phyloP scores from a whole-genome alignment of 2,113 vertebrate species.

The Bos indicus region DNA sequence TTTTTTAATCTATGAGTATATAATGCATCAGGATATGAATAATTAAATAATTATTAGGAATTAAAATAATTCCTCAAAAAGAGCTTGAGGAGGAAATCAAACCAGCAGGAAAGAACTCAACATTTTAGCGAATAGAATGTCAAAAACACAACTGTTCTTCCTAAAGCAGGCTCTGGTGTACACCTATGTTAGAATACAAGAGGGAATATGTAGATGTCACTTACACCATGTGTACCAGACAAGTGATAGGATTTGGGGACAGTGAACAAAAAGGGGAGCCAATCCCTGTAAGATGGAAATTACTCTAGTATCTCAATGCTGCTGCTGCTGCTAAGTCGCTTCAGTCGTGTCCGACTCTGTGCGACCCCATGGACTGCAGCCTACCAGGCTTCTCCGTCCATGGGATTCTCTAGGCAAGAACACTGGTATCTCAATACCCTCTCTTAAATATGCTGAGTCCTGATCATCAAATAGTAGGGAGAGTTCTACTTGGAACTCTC shows the following conservation, averaged over 20 bases:
- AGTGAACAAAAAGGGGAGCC: too few species aligned
- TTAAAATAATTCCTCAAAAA: neutral
- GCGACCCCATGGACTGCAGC: too few species aligned
- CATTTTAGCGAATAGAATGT: neutral
- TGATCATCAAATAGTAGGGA: neutral
- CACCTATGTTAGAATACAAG: fast-evolving
- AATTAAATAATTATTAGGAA: neutral
- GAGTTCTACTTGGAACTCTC: neutral
- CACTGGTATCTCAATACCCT: too few species aligned
- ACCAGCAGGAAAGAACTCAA: neutral
- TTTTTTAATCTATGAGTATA: neutral
- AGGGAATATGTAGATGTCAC: fast-evolving
- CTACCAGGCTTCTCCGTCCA: too few species aligned
- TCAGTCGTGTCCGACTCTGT: too few species aligned
- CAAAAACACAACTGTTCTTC: neutral
- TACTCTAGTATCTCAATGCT: too few species aligned
- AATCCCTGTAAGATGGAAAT: neutral
- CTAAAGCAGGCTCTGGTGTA: neutral
- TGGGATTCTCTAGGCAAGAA: too few species aligned
- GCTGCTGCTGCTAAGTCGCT: too few species aligned
- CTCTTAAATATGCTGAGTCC: neutral
- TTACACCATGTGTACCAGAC: fast-evolving
- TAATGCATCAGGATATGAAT: neutral
- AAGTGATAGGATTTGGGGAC: fast-evolving
- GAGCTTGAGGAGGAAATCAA: neutral